These are phyloP conservation scores for Eurytoma californica DNA, from an alignment of 2,888 invertebrate genomes.

Conservation along the genomic window DNA sequence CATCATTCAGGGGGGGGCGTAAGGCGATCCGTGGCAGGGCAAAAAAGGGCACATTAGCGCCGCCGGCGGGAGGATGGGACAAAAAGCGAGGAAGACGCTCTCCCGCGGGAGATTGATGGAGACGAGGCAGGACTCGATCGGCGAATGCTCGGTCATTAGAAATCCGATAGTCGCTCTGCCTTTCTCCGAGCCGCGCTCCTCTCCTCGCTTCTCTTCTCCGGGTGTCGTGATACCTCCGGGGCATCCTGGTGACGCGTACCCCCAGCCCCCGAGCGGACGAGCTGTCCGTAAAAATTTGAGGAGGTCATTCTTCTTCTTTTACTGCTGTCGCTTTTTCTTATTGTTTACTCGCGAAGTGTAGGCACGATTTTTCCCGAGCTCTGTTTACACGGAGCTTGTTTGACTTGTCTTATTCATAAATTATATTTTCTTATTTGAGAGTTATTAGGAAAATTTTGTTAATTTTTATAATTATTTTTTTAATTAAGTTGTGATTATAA, in stretches of 20 bases:
- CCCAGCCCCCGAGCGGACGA: too few species aligned
- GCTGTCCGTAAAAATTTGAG: too few species aligned
- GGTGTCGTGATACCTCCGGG: not conserved
- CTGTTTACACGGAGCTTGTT: too few species aligned
- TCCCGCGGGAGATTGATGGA: slow-evolving; percentile 39
- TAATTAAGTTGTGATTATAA: too few species aligned
- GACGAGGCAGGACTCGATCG: slow-evolving; percentile 16
- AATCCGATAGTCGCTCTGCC: slow-evolving; percentile 52
- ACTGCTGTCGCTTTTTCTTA: not conserved
- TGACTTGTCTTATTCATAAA: too few species aligned
- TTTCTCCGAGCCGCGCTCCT: not conserved
- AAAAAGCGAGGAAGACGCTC: not conserved
- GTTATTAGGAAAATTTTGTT: too few species aligned
- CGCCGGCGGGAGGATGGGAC: not conserved
- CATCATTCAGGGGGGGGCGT: slow-evolving; percentile 11
- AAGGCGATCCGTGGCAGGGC: slow-evolving; percentile 12
- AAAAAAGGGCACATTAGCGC: slow-evolving; percentile 35
- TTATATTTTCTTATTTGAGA: too few species aligned
- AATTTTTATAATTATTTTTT: too few species aligned
- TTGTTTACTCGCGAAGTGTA: too few species aligned
- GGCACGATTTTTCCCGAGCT: too few species aligned
- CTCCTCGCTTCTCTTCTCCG: not conserved
- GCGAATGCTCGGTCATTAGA: slow-evolving; percentile 57
- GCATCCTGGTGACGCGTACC: not conserved
- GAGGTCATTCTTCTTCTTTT: not conserved